Conservation (phyloP, 2,113 vertebrate genomes). For the Alectura lathami region DNA sequence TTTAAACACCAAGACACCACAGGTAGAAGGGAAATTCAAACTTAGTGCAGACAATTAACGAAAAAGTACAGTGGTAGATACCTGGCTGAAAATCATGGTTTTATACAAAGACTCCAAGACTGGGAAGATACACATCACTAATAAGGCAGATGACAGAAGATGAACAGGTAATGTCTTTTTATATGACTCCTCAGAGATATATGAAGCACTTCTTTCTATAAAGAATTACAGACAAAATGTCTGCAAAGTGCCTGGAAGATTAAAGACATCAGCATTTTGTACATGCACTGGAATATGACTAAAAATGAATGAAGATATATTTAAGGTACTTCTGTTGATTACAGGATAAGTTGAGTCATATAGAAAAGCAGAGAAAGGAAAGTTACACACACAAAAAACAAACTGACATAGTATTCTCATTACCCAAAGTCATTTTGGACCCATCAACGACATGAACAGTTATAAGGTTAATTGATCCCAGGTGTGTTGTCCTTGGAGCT, state of each 20-base stretch:
- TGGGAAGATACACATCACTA: neutral
- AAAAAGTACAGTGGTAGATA: neutral
- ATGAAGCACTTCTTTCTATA: neutral
- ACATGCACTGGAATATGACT: neutral
- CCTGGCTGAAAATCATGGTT: neutral
- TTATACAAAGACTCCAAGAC: neutral
- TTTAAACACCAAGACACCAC: neutral
- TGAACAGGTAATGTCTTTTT: neutral
- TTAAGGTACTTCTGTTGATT: neutral
- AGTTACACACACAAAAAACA: slow-evolving; percentile 28
- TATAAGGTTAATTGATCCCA: slow-evolving; percentile 66
- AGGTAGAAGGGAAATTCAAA: neutral
- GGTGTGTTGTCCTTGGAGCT: slow-evolving; percentile 61
- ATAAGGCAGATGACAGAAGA: neutral
- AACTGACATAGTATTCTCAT: slow-evolving; percentile 21
- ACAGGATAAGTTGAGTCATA: neutral
- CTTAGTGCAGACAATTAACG: neutral
- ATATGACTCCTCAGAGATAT: neutral
- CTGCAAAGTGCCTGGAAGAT: neutral
- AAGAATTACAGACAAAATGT: neutral
- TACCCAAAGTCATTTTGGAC: slow-evolving; percentile 61
- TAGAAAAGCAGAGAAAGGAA: slow-evolving; percentile 28
- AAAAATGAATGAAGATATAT: neutral
- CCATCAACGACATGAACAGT: slow-evolving; percentile 67
- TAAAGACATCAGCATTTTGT: neutral